A percentile compares a stretch with the other conserved stretches of the same genome.
These are phyloP conservation scores for Burhinus bistriatus DNA, from an alignment of 2,113 vertebrate genomes.

Conservation along the genomic window DNA sequence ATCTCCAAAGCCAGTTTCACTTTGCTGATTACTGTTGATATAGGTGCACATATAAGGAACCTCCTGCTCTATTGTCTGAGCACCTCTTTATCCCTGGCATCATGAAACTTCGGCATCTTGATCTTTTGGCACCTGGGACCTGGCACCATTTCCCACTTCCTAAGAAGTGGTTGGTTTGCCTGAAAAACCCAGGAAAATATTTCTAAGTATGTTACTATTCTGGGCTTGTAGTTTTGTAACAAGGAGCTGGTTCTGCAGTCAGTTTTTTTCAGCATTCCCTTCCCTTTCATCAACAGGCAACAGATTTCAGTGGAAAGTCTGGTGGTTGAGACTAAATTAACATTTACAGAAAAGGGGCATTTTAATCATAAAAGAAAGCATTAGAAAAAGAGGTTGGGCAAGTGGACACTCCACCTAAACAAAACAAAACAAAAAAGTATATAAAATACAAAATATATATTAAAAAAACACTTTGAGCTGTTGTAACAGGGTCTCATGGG, in stretches of 20 bases:
- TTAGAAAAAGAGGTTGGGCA: background rate
- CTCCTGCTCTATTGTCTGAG: background rate
- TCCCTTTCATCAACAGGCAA: background rate
- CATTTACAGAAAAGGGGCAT: background rate
- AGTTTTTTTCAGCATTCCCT: background rate
- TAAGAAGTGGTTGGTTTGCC: background rate
- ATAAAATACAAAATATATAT: background rate
- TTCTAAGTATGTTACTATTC: background rate
- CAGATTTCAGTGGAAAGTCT: background rate
- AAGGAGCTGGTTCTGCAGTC: background rate
- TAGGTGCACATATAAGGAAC: background rate
- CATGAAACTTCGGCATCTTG: background rate
- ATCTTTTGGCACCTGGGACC: background rate
- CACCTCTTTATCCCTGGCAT: background rate
- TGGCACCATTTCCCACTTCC: background rate
- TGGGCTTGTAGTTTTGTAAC: background rate
- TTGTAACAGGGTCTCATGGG: background rate
- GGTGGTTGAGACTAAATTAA: background rate
- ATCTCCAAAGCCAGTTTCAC: conserved; percentile 1
- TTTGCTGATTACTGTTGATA: background rate
- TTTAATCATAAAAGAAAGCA: background rate
- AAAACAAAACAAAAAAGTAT: background rate
- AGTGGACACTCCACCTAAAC: background rate
- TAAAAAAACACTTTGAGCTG: background rate
- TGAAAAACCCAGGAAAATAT: background rate